Evolutionary conservation across 2,888 invertebrate species (phyloP).

Genomic region (Chouioia cunea): DNA sequence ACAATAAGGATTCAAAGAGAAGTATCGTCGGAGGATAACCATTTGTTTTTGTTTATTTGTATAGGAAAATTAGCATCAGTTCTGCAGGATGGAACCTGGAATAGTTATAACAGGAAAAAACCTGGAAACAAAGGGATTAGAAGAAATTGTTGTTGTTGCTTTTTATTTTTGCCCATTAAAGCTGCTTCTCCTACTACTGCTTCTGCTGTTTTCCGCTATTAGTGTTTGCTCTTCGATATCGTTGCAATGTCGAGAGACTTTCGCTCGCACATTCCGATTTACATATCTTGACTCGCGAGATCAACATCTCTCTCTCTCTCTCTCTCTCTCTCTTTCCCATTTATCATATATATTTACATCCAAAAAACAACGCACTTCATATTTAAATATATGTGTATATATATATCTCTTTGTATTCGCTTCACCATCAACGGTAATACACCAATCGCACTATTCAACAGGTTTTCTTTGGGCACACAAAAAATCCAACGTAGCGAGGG

Average conservation of each 20-base stretch:
- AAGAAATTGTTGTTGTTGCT: constrained; percentile 55
- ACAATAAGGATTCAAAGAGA: constrained; percentile 16
- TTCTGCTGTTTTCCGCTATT: background rate
- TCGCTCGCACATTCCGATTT: too few species aligned
- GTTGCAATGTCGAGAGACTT: too few species aligned
- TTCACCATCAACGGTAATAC: too few species aligned
- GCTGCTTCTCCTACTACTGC: background rate
- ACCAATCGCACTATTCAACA: constrained; percentile 1
- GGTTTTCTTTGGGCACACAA: background rate
- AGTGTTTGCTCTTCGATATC: constrained; percentile 14
- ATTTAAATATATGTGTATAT: too few species aligned
- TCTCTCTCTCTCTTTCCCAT: background rate
- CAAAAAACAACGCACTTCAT: background rate
- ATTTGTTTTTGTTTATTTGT: background rate
- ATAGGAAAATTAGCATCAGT: background rate
- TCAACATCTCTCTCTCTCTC: constrained; percentile 10
- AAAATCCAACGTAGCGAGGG: too few species aligned
- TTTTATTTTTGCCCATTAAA: constrained; percentile 1
- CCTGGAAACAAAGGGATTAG: constrained; percentile 69
- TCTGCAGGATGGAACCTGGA: constrained; percentile 58
- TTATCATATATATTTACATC: background rate
- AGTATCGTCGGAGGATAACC: constrained; percentile 26
- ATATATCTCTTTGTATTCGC: too few species aligned
- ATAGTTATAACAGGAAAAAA: constrained; percentile 60
- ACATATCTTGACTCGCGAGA: background rate